phyloP scores from a whole-genome alignment of 2,113 vertebrate genomes.

The Pipa parva region DNA sequence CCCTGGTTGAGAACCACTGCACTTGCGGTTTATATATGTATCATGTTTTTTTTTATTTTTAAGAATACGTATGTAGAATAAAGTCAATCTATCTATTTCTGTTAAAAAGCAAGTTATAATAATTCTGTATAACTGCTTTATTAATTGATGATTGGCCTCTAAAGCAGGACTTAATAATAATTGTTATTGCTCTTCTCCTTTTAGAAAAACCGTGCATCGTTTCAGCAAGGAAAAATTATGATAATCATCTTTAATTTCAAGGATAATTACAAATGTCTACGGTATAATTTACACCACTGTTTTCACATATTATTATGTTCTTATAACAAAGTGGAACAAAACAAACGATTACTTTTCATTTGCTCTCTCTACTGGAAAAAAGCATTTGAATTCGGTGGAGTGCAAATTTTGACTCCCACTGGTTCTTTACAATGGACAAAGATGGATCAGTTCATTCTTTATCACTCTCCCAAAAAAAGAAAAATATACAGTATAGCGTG shows the following conservation, averaged over 20 bases:
- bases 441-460: too few relatives aligned
- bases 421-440: too few relatives aligned
- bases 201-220: conserved; percentile 20
- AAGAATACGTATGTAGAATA: too few relatives aligned
- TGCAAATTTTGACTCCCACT: too few relatives aligned
- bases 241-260: conserved; percentile 40
- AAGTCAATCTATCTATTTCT: too few relatives aligned
- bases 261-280: conserved; percentile 39
- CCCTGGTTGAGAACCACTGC: too few relatives aligned
- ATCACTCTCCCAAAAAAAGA: too few relatives aligned
- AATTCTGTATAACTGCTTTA: conserved; percentile 13
- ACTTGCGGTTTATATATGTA: too few relatives aligned
- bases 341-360: conserved; percentile 15
- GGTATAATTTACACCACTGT: conserved; percentile 36
- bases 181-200: conserved; percentile 15
- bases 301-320: conserved; percentile 34
- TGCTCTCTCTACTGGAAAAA: background rate
- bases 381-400: too few relatives aligned
- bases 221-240: conserved; percentile 30
- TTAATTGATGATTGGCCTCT: conserved; percentile 25
- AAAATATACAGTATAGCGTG: too few relatives aligned
- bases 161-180: conserved; percentile 28
- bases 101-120: too few relatives aligned
- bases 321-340: conserved; percentile 36
- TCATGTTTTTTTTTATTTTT: too few relatives aligned